phyloP scores from a whole-genome alignment of 2,113 vertebrate genomes.

The Limnothrissa miodon region DNA sequence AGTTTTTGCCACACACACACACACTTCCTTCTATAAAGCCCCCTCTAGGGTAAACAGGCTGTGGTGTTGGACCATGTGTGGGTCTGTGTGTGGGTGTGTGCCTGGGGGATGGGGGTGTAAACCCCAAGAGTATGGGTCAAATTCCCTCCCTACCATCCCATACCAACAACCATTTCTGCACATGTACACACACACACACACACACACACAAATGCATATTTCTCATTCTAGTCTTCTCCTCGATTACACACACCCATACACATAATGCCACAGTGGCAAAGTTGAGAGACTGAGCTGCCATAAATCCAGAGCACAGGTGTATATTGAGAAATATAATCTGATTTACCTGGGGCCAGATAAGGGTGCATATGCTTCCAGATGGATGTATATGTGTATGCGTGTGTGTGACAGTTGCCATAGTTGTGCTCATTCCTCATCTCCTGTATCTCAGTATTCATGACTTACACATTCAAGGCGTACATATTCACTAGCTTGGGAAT shows the following conservation, averaged over 20 bases:
- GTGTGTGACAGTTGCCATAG: not conserved
- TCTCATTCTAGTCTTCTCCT: too few species aligned
- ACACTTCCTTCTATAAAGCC: constrained; percentile 31
- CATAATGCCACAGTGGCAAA: not conserved
- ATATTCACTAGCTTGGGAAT: not conserved
- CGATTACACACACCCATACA: not conserved
- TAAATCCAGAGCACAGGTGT: not conserved
- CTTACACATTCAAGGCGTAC: too few species aligned
- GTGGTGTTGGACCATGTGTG: constrained; percentile 47
- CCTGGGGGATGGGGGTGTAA: not conserved
- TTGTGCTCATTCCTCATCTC: not conserved
- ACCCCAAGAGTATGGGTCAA: not conserved
- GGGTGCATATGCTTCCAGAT: not conserved
- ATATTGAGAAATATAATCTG: constrained; percentile 14
- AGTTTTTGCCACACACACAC: constrained; percentile 25
- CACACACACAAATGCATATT: not conserved
- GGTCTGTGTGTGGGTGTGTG: not conserved
- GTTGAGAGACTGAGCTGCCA: constrained; percentile 15
- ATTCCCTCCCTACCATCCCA: not conserved
- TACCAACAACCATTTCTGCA: not conserved
- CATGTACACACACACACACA: not conserved
- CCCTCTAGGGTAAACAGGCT: constrained; percentile 50
- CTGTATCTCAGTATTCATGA: not conserved
- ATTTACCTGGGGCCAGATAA: constrained; percentile 22
- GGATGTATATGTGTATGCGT: not conserved